Evolutionary conservation across 2,113 vertebrate species (phyloP), one percentile per base, ranked within the genome.

Genomic region (Seriola dumerili): DNA sequence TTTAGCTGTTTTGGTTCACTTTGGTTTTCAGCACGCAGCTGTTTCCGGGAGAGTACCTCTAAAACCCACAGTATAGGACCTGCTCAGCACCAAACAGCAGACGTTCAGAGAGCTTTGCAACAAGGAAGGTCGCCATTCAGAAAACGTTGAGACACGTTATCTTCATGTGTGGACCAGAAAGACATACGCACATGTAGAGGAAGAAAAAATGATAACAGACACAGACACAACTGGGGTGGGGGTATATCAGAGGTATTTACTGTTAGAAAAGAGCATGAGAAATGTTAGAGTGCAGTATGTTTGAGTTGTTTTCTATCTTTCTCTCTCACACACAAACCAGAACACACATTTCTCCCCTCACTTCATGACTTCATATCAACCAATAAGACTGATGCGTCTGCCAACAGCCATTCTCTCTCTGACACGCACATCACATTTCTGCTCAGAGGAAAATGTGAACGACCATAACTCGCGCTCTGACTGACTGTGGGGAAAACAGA

Each of bases 401-500:
- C 62, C 69, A 46, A 21, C 48, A 63, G 4, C 44, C 4, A 19
- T n/a, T 67, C n/a, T 46, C 76, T 48, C 21, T 40, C 42, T 52
- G 72, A 38, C 48, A 29, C 57, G 34, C 42, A 7, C 23, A 68
- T 79, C 70, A 12, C 63, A 66, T 83, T 76, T 61, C 66, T 64
- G 19, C 59, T 68, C 21, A 1, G 57, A 83, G 68, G 72, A 65
- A 42, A 21, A 71, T 34, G 29, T 72, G 74, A 55, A 34, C 23
- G 61, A 65, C 57, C 54, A 67, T 83, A 76, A 76, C 25, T 77
- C 70, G 52, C 9, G 17, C 19, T 68, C 54, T 64, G 55, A 57
- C 52, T 58, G 29, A 48, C 61, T 55, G 57, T 16, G n/a, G 17
- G 38, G 36, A 16, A 69, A 69, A 52, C 21, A 8, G 54, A 55